Evolutionary conservation across 2,113 vertebrate species (phyloP).

Genomic region (Nibea albiflora): DNA sequence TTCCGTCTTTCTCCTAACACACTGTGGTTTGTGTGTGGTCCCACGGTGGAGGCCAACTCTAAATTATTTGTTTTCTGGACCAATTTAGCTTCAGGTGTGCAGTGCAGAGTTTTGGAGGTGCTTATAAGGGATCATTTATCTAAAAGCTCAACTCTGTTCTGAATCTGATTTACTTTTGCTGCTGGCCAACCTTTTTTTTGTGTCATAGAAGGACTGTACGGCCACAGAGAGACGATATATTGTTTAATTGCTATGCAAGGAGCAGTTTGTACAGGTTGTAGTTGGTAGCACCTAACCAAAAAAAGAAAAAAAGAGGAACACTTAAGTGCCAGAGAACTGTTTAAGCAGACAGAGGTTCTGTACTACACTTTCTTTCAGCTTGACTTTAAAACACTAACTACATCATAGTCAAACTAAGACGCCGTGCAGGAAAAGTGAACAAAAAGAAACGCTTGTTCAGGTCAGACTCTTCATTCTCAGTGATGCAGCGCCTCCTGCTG

Average conservation of each 20-base stretch:
- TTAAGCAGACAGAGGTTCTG: slow-evolving; percentile 40
- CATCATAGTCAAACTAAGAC: not conserved
- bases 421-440: not conserved
- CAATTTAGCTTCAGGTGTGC: slow-evolving; percentile 16
- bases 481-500: slow-evolving; percentile 66
- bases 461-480: slow-evolving; percentile 28
- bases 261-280: slow-evolving; percentile 63
- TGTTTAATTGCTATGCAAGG: slow-evolving; percentile 76
- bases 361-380: slow-evolving; percentile 37
- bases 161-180: slow-evolving; percentile 39
- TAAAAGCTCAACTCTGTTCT: slow-evolving; percentile 18
- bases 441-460: not conserved
- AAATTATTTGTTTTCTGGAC: slow-evolving; percentile 26
- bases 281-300: slow-evolving; percentile 68
- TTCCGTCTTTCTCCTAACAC: slow-evolving; percentile 23
- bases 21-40: not conserved
- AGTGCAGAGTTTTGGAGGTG: slow-evolving; percentile 21
- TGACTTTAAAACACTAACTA: slow-evolving; percentile 65
- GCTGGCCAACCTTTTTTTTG: slow-evolving; percentile 26
- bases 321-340: slow-evolving; percentile 77
- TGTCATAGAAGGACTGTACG: not conserved
- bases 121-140: slow-evolving; percentile 45
- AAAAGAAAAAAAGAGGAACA: slow-evolving; percentile 55
- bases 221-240: slow-evolving; percentile 14
- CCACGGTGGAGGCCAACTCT: slow-evolving; percentile 11